These are phyloP conservation scores for Helostoma temminkii DNA, from an alignment of 2,797 vertebrate genomes.

Conservation along the genomic window DNA sequence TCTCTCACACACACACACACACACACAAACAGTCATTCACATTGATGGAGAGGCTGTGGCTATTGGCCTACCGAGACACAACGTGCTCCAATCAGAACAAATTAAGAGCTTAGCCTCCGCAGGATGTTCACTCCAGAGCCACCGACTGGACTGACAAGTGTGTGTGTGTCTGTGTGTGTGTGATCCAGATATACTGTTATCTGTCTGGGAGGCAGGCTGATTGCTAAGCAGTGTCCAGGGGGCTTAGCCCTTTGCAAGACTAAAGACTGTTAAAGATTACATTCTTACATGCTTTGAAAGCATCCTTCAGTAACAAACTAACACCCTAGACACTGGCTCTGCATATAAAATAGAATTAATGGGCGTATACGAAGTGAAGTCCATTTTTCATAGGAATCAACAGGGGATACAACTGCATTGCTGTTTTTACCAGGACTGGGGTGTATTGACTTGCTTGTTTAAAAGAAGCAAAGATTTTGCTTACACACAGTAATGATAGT, in stretches of 20 bases:
- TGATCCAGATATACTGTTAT: slow-evolving; percentile 79
- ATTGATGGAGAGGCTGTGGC: slow-evolving; percentile 90
- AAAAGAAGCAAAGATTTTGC: neutral
- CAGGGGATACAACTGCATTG: slow-evolving; percentile 27
- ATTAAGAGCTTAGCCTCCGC: slow-evolving; percentile 83
- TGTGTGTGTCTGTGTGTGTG: slow-evolving; percentile 49
- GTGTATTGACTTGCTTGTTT: slow-evolving; percentile 5
- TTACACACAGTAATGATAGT: neutral
- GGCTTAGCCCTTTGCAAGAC: slow-evolving; percentile 75
- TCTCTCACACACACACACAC: slow-evolving; percentile 36
- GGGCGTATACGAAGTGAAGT: slow-evolving; percentile 59
- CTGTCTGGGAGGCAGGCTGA: slow-evolving; percentile 78
- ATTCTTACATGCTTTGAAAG: slow-evolving; percentile 74
- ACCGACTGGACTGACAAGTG: slow-evolving; percentile 51
- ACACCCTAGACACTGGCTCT: slow-evolving; percentile 65
- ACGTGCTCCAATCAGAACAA: slow-evolving; percentile 83
- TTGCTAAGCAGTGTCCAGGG: slow-evolving; percentile 75
- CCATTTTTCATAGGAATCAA: slow-evolving; percentile 47
- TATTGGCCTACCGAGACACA: slow-evolving; percentile 82
- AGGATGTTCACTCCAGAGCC: slow-evolving; percentile 69
- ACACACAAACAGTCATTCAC: slow-evolving; percentile 78
- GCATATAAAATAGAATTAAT: slow-evolving; percentile 72
- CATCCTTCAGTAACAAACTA: slow-evolving; percentile 78
- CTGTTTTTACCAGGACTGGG: slow-evolving; percentile 24
- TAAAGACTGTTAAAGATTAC: slow-evolving; percentile 82